Base-by-base conservation (phyloP, 2,888 invertebrate genomes). In the Cactoblastis cactorum region DNA sequence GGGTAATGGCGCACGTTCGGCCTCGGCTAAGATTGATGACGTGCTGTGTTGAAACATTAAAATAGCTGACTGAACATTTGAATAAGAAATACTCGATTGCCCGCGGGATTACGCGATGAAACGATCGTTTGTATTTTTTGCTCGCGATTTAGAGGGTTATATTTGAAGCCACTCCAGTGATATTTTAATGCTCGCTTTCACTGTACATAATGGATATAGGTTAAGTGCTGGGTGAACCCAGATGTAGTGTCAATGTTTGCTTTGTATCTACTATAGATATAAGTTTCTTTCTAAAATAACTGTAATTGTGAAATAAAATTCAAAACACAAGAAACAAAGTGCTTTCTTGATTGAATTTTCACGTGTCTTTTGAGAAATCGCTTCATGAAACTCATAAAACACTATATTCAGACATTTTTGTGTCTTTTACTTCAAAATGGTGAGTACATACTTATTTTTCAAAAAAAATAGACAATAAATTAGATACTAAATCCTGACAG, bases 11-110 rank as follows among this genome's bases (percentile, higher is more conserved):
- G 70, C 78, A 80, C 80, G 85, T 80, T 81, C 78, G 74, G 76
- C 74, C 79, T 72, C 73, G 66, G 75, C 74, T 63, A 82, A 85
- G 86, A 87, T 87, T 87, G 86, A 87, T 86, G 81, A 79, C 71
- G 77, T 77, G 77, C 81, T 76, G 77, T 76, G 78, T 75, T 76
- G 69, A 76, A 80, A 80, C 80, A 82, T 83, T 83, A 77, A 81
- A 83, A 83, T 77, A 80, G 81, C 83, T 74, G 78, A 77, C 77
- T 79, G 76, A 76, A 81, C 75, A 83, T 83, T 84, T 84, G 81
- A 82, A 83, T 83, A 81, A 81, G 80, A 77, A 80, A 80, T 76
- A 80, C 71, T 74, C 75, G 71, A 78, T 79, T 66, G 71, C 76
- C 69, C 69, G 67, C 66, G 69, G 75, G 79, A 83, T 83, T 83